Evolutionary conservation across 30 jellyfish, hydroid and myxozoan genomes (phyloP), one percentile per base, ranked within the genome.

Genomic region (Aurelia sp.): DNA sequence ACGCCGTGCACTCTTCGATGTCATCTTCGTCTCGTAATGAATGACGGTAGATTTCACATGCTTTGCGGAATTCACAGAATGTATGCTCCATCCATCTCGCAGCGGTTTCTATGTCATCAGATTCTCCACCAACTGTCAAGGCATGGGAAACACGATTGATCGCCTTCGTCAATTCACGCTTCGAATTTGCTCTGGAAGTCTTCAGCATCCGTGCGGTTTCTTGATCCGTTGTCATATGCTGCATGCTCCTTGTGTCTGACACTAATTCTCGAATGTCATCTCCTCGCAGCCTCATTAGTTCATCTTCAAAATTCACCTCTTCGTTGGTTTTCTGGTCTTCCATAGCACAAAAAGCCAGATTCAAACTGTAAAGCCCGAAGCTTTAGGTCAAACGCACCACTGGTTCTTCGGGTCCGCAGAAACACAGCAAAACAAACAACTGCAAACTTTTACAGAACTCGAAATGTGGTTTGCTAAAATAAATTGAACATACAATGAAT

Each of bases 311-410:
- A 70, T 27, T 70, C 63, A 40, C 35, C 61, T 27, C 81, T 27
- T 70, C 62, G 63, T 40, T 38, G 81, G 81, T 70, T 40, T 70
- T 40, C 67, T 58, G 67, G 61, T 70, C 81, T 33, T 70, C 81
- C 81, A 70, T 70, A n/a, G n/a, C 18, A 8, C 81, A 70, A 1
- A 70, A 17, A 31, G 81, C 60, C 0, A 70, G 81, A 70, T 70
- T 70, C 81, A 70, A 70, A 70, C 81, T 70, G 30, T 68, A 41
- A 18, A 68, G 80, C 80, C 80, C 60, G 3, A 20, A 53, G n/a
- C n/a, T 18, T 41, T 19, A n/a, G n/a, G 63, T 19, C 80, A 68
- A 41, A 68, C 44, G 33, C 33, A 68, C 57, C 3, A 0, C 21
- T 2, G 33, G 33, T 27, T 2, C 33, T 2, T 27, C 57, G 33